phyloP scores from a whole-genome alignment of 1,140 invertebrate genomes.

The Ylistrum balloti region DNA sequence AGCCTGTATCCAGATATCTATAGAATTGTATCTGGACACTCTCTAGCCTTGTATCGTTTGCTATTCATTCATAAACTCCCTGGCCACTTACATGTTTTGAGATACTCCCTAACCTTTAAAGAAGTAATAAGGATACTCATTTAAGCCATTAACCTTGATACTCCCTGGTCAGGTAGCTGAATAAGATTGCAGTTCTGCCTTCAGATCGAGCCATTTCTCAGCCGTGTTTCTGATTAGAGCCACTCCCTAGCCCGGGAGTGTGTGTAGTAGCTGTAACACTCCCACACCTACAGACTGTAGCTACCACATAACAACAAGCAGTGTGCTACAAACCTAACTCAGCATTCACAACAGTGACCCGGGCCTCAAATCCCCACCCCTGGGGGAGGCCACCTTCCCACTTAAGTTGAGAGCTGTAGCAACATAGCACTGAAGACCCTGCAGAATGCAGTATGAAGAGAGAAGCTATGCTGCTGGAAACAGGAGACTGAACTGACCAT shows the following conservation, averaged over 20 bases:
- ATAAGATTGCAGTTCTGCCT: too few relatives aligned
- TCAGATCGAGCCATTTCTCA: too few relatives aligned
- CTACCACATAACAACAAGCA: neutral
- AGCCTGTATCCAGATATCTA: too few relatives aligned
- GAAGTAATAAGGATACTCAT: too few relatives aligned
- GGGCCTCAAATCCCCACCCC: neutral
- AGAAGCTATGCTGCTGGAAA: neutral
- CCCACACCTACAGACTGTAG: neutral
- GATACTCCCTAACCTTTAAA: too few relatives aligned
- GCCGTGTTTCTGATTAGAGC: neutral
- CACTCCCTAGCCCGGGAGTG: constrained; percentile 36
- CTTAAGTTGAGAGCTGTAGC: neutral
- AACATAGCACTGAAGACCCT: neutral
- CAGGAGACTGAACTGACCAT: neutral
- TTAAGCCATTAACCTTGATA: too few relatives aligned
- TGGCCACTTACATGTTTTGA: too few relatives aligned
- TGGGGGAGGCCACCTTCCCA: neutral
- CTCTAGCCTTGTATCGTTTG: too few relatives aligned
- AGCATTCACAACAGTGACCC: neutral
- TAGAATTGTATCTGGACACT: too few relatives aligned
- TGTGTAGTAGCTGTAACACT: neutral
- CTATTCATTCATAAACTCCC: too few relatives aligned
- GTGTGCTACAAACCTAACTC: neutral
- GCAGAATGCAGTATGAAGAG: neutral
- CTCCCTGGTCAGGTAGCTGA: too few relatives aligned